Evolutionary conservation across 2,797 vertebrate genomes (phyloP).

Genomic region (Adrianichthys oophorus): DNA sequence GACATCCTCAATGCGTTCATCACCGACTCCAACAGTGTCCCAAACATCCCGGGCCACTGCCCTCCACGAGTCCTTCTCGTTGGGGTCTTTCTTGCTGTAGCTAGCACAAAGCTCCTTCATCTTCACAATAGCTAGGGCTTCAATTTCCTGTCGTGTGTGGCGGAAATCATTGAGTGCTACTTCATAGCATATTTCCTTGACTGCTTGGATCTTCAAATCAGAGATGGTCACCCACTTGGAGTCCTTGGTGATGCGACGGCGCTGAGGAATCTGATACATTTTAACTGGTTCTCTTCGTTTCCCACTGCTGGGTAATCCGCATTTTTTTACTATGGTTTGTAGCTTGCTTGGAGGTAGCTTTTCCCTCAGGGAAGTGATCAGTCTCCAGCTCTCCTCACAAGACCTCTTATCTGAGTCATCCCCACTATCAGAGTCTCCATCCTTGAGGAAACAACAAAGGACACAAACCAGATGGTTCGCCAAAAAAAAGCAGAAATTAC

Average conservation of each 20-base stretch:
- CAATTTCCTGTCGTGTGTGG: conserved; percentile 96
- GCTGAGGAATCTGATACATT: conserved; percentile 98
- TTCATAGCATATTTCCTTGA: conserved; percentile 99
- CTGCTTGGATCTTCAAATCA: conserved; percentile 98
- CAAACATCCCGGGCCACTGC: conserved; percentile 97
- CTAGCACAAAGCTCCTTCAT: conserved; percentile 97
- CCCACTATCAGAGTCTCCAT: conserved; percentile 99
- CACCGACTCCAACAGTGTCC: conserved; percentile 97
- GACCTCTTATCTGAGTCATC: conserved; percentile 99
- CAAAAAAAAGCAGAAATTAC: conserved; percentile 85
- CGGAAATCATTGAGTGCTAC: conserved; percentile 98
- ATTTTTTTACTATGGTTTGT: conserved; percentile 99
- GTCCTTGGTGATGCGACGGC: conserved; percentile 95
- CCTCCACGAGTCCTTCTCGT: conserved; percentile 96
- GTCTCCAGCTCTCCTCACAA: conserved; percentile 99
- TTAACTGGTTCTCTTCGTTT: conserved; percentile 95
- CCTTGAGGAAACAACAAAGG: conserved; percentile 98
- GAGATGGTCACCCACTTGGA: conserved; percentile 99
- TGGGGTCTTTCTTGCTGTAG: conserved; percentile 97
- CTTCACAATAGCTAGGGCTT: conserved; percentile 97
- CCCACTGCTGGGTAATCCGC: conserved; percentile 98
- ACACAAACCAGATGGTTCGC: conserved; percentile 85
- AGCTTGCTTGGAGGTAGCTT: conserved; percentile 99
- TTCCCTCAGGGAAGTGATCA: conserved; percentile 99
- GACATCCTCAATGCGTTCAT: conserved; percentile 92